phyloP scores from a whole-genome alignment of 23 tunicate species.

The Diplosoma virens region DNA sequence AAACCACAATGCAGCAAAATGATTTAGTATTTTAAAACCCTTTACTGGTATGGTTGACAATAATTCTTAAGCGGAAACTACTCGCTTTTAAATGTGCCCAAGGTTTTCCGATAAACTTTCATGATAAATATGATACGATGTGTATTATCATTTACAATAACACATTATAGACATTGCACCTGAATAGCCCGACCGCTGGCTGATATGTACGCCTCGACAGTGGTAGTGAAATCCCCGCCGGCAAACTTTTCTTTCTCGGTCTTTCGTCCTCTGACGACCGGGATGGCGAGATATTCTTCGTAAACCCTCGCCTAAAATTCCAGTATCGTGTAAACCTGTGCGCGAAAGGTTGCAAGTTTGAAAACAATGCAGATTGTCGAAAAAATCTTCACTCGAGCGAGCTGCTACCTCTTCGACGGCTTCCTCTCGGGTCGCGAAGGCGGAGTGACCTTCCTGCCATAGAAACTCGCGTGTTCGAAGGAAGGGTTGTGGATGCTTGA shows the following conservation, averaged over 20 bases:
- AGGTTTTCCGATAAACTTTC: too few species aligned
- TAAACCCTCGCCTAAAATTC: conserved; percentile 86
- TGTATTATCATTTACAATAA: too few species aligned
- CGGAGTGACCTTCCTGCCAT: conserved; percentile 99
- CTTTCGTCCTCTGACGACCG: conserved; percentile 86
- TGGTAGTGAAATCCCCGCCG: conserved; percentile 97
- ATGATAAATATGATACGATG: too few species aligned
- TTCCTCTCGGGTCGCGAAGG: conserved; percentile 70
- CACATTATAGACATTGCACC: too few species aligned
- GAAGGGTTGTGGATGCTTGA: conserved; percentile 97
- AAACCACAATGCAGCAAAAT: too few species aligned
- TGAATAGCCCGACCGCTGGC: conserved; percentile 95
- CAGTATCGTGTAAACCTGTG: conserved; percentile 75
- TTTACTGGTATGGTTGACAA: too few species aligned
- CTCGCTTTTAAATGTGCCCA: too few species aligned
- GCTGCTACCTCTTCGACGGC: conserved; percentile 79
- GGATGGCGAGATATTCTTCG: conserved; percentile 91
- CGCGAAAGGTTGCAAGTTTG: background rate
- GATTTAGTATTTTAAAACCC: too few species aligned
- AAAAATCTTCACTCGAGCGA: background rate
- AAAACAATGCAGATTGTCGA: background rate
- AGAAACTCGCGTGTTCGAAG: conserved; percentile 90
- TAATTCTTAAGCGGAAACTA: too few species aligned
- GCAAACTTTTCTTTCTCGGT: conserved; percentile 97
- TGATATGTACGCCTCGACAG: conserved; percentile 86